Conservation (phyloP, 2,113 vertebrate genomes). For the Gracilinanus agilis region DNA sequence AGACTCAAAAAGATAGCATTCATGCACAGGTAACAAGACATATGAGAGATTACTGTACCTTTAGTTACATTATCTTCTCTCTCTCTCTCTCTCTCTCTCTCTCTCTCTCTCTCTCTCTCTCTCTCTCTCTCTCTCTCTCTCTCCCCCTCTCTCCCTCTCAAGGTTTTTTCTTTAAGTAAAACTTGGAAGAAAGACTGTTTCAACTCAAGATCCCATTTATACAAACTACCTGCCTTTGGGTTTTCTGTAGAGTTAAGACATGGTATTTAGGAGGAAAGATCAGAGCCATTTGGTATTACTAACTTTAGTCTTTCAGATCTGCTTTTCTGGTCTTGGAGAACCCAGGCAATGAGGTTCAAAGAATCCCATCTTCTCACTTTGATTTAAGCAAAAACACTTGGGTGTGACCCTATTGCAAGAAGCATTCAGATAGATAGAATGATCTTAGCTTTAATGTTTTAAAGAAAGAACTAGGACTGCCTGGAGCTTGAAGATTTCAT, state of each 20-base stretch:
- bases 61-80: background rate
- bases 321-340: background rate
- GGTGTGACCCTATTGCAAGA: background rate
- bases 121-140: background rate
- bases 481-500: slow-evolving; percentile 3
- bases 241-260: background rate
- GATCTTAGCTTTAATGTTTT: background rate
- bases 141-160: background rate
- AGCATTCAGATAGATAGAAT: background rate
- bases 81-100: background rate
- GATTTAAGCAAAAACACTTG: background rate
- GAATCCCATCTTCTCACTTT: background rate
- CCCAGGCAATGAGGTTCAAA: background rate
- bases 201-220: background rate
- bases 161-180: slow-evolving; percentile 35
- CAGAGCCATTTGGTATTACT: background rate
- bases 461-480: background rate
- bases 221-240: background rate
- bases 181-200: background rate
- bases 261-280: slow-evolving; percentile 4
- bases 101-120: background rate
- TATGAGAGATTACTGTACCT: background rate
- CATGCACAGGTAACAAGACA: background rate
- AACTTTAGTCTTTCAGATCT: background rate
- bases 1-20: background rate